Evolutionary conservation across 2,888 invertebrate species (phyloP), one percentile per base, ranked within the genome.

Genomic region (Synergus japonicus): DNA sequence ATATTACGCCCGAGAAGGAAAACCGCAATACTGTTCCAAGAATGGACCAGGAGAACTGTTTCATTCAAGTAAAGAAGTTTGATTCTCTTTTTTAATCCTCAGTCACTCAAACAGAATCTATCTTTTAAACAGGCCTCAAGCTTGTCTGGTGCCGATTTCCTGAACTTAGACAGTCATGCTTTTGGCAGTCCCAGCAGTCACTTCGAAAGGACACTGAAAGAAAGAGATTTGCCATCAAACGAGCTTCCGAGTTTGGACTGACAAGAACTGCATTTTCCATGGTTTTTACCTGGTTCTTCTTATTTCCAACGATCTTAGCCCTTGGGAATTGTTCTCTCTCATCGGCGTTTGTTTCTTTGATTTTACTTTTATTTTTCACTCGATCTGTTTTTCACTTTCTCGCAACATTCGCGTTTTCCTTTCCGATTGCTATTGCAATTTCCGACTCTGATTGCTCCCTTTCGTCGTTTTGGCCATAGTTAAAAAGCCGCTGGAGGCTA

Each of bases 191-290:
- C 85, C 80, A 79, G 82, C 81, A 80, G 82, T 76, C 86, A 85
- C 83, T 64, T 83, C 77, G 87, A 88, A 69, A 86, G 87, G 76
- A 78, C 76, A 54, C 84, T 85, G 60, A 86, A 87, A 79, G 85
- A 87, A 78, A 86, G 82, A 76, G 85, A 86, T 78, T 87, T 87
- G 64, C 78, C 82, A 67, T 79, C 86, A 58, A 83, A 85, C 65
- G 87, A 86, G 76, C 84, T 89, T 8, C 87, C 88, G 58, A 89
- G 88, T 83, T 87, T 90, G 83, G 87, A 90, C 85, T 89, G 85
- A 87, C 80, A 80, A 83, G 29, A 63, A 49, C 43, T 13, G 65
- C 67, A 22, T 37, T 18, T 46, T 22, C 15, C 60, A 2, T n/a
- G 54, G 2, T n/a, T 60, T 66, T 43, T 64, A 13, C 15, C 41